A percentile compares a stretch with the other conserved stretches of the same genome.
phyloP scores from a whole-genome alignment of 2,113 vertebrate genomes.

The Datnioides undecimradiatus region DNA sequence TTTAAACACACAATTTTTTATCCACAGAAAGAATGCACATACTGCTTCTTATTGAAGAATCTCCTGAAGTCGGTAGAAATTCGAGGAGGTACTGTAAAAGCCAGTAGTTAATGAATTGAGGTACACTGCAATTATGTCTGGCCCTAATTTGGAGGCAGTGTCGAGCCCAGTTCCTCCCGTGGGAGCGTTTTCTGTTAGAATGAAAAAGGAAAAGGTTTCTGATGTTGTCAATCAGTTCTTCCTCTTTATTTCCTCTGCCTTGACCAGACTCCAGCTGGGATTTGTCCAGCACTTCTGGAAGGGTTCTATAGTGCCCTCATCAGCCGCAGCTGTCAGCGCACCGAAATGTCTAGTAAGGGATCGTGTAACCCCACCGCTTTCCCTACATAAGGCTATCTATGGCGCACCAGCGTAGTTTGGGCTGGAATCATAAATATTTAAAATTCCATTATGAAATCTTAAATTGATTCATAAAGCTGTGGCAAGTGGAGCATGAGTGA shows the following conservation, averaged over 20 bases:
- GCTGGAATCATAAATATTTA: conserved; percentile 63
- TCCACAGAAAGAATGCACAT: neutral
- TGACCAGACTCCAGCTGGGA: conserved; percentile 15
- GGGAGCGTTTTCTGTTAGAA: neutral
- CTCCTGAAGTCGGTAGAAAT: conserved; percentile 12
- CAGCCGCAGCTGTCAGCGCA: neutral
- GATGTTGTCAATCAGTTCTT: conserved; percentile 15
- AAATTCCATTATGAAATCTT: conserved; percentile 68
- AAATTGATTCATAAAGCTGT: conserved; percentile 55
- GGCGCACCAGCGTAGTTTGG: conserved; percentile 5
- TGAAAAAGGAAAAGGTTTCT: neutral
- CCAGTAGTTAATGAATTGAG: conserved; percentile 24
- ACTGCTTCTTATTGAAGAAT: conserved; percentile 10
- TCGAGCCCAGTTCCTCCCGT: neutral
- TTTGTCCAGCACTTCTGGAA: neutral
- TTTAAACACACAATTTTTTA: neutral
- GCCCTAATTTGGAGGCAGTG: neutral
- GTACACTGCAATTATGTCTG: neutral
- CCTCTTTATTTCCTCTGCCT: conserved; percentile 13
- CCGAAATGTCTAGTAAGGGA: conserved; percentile 2
- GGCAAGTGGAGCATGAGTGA: conserved; percentile 30
- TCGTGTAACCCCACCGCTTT: conserved; percentile 2
- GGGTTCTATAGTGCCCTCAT: conserved; percentile 2
- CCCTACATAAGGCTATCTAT: conserved; percentile 15
- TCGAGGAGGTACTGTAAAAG: conserved; percentile 18